These are phyloP conservation scores for Sternotherus odoratus DNA, from an alignment of 2,797 vertebrate genomes.

Conservation along the genomic window DNA sequence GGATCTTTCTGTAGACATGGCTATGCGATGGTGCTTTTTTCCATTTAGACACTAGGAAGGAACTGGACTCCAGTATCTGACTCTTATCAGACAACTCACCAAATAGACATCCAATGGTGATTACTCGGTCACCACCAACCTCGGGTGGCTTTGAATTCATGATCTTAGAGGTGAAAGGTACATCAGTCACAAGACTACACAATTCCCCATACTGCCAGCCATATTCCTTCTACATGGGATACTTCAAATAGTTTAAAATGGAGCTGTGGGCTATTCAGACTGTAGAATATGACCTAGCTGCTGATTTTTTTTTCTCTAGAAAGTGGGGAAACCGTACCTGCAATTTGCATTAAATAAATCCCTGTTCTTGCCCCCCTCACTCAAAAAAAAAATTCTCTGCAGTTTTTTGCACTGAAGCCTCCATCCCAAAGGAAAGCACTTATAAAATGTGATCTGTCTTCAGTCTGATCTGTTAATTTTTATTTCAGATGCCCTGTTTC, in stretches of 20 bases:
- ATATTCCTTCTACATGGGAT: not conserved
- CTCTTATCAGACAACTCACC: not conserved
- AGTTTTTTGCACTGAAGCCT: not conserved
- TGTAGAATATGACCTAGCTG: not conserved
- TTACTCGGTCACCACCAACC: not conserved
- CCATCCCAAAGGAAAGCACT: constrained; percentile 10
- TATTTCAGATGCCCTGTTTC: constrained; percentile 49
- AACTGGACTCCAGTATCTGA: fast-evolving
- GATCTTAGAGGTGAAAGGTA: not conserved
- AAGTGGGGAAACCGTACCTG: not conserved
- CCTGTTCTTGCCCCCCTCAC: not conserved
- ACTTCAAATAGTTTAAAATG: not conserved
- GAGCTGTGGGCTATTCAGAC: not conserved
- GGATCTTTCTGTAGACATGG: fast-evolving
- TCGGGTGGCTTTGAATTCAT: not conserved
- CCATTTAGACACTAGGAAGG: not conserved
- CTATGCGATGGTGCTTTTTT: not conserved
- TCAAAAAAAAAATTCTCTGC: not conserved
- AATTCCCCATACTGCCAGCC: not conserved
- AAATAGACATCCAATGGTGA: not conserved
- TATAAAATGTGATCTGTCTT: constrained; percentile 43
- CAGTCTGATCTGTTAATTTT: constrained; percentile 44
- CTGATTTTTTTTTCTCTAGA: not conserved
- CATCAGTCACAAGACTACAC: too few species aligned
- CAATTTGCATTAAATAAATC: constrained; percentile 4